Percentiles rank a stretch among this genome's conserved stretches.
Conservation (phyloP, 2,797 vertebrate genomes). For the Lindbergichthys nudifrons region DNA sequence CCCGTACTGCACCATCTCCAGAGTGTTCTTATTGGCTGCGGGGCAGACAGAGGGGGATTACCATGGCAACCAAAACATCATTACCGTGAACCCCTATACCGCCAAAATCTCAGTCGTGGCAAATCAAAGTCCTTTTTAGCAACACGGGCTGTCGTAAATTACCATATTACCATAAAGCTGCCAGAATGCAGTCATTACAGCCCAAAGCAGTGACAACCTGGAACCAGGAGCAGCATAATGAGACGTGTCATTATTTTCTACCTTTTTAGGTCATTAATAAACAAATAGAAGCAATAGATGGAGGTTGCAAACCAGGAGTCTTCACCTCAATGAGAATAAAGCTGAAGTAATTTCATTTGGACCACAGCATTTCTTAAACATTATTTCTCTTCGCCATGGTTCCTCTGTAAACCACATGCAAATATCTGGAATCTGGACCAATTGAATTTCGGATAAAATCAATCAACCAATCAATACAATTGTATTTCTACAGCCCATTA, state of each 20-base stretch:
- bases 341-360: background rate
- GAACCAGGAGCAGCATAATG: constrained; percentile 4
- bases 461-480: no score
- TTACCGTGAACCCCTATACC: constrained; percentile 39
- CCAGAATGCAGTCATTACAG: constrained; percentile 6
- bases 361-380: background rate
- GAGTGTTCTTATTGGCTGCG: constrained; percentile 92
- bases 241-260: constrained; percentile 12
- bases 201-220: constrained; percentile 11
- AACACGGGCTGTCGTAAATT: constrained; percentile 10
- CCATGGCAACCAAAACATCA: constrained; percentile 68
- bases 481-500: no score
- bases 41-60: constrained; percentile 55
- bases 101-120: constrained; percentile 47
- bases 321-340: background rate
- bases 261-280: constrained; percentile 12
- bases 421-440: background rate
- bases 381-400: background rate
- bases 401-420: background rate
- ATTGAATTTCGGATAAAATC: no score
- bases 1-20: constrained; percentile 95
- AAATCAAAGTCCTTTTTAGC: constrained; percentile 44
- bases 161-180: constrained; percentile 31
- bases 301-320: background rate
- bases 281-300: background rate